Base-by-base conservation (phyloP, 2,113 vertebrate species). In the Dipodomys spectabilis region DNA sequence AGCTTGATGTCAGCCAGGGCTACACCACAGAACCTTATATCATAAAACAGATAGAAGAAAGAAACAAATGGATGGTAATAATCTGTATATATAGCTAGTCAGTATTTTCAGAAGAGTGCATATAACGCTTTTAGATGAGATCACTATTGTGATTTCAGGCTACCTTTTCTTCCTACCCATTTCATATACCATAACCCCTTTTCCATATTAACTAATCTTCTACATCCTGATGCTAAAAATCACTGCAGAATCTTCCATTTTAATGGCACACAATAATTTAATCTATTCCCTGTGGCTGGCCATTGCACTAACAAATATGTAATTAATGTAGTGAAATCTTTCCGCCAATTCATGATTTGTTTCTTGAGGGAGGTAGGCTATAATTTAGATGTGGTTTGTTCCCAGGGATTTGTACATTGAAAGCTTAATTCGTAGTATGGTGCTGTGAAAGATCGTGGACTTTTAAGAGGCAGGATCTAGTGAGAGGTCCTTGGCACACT, bases 211-310 rank as follows among this genome's bases (percentile, higher is more conserved):
- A 69, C 35, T 80, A 65, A 74, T 83, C 32, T 89, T 75, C 60
- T 68, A 78, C 22, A 60, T 82, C 35, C 44, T 80, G 75, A 77
- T 75, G 45, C 78, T 89, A 39, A 68, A 39, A 93, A 35, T 90
- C 53, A 5, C 72, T 65, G 15, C 13, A 57, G n/a, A 65, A 28
- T 1, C 18, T 53, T 53, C 30, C 53, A 68, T 32, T 82, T 28
- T 94, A 78, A 71, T 23, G 53, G 82, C 77, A 15, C 28, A 39
- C 23, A 20, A 25, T 39, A 25, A 73, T 73, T 73, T 73, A 49
- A 77, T 5, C 49, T 45, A 45, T 75, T 23, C 39, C 15, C 39
- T 45, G 12, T 75, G 23, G 39, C 27, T 49, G 25, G 11, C 12
- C 44, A 27, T 49, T 77, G 49, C 12, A 82, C 75, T 93, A 85